A percentile compares a stretch with the other conserved stretches of the same genome.
These are phyloP conservation scores for Trinectes maculatus DNA, from an alignment of 2,113 vertebrate genomes.

Conservation along the genomic window DNA sequence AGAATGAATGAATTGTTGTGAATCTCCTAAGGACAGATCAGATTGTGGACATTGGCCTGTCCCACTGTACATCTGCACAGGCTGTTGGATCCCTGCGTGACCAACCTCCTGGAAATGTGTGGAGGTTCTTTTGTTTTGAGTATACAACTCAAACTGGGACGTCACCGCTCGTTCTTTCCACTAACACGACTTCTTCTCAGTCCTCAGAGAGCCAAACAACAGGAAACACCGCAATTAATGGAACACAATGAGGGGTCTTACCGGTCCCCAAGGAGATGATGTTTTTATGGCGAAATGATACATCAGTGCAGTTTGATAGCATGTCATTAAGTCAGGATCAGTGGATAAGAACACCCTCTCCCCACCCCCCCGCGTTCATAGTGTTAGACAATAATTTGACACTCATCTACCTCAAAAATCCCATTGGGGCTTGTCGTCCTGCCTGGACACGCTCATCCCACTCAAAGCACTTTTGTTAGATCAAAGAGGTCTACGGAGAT, in stretches of 20 bases:
- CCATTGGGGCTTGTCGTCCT: constrained; percentile 52
- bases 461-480: constrained; percentile 55
- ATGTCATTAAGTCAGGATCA: constrained; percentile 48
- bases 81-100: background rate
- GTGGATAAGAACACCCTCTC: constrained; percentile 36
- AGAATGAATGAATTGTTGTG: no score
- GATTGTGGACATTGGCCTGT: background rate
- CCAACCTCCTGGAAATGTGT: constrained; percentile 1
- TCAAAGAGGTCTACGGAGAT: constrained; percentile 51
- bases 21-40: no score
- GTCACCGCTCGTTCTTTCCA: constrained; percentile 4
- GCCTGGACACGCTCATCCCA: constrained; percentile 58
- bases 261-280: no score
- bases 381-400: constrained; percentile 63
- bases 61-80: background rate
- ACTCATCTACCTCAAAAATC: constrained; percentile 44
- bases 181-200: constrained; percentile 4
- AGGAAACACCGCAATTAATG: background rate
- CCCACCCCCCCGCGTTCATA: background rate
- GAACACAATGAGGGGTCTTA: no score
- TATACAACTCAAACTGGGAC: background rate
- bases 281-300: constrained; percentile 34
- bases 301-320: constrained; percentile 35
- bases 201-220: background rate
- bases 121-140: background rate